phyloP scores from a whole-genome alignment of 2,797 vertebrate species.

The Pipistrellus pygmaeus region DNA sequence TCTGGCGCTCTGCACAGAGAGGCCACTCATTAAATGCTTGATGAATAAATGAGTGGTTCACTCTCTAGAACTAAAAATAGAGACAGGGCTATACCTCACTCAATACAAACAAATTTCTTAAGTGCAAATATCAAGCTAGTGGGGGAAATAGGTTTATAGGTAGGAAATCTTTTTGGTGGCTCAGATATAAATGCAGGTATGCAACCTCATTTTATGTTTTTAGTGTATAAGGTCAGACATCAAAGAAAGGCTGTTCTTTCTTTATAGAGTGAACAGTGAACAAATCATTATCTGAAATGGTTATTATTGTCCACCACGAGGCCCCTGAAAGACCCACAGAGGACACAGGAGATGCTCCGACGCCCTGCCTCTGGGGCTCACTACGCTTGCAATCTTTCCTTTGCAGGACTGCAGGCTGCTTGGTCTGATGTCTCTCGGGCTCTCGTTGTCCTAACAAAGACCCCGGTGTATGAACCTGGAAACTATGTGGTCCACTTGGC shows the following conservation, averaged over 20 bases:
- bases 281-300: slow-evolving; percentile 9
- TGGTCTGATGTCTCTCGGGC: neutral
- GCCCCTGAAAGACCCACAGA: neutral
- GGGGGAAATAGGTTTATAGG: slow-evolving; percentile 21
- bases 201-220: slow-evolving; percentile 48
- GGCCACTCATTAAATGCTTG: neutral
- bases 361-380: neutral
- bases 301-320: neutral
- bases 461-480: neutral
- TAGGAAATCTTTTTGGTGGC: slow-evolving; percentile 4
- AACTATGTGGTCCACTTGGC: neutral
- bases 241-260: slow-evolving; percentile 6
- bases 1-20: neutral
- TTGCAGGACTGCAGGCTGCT: neutral
- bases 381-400: neutral
- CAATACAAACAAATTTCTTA: neutral
- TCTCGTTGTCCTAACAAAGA: neutral
- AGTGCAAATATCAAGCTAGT: neutral
- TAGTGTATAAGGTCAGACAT: neutral
- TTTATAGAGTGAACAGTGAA: neutral
- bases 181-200: neutral
- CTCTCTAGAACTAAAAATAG: neutral
- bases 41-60: neutral
- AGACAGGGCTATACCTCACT: neutral
- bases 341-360: neutral